Evolutionary conservation across 2,113 vertebrate genomes (phyloP).

Genomic region (Pseudolaguvia tuberculata): DNA sequence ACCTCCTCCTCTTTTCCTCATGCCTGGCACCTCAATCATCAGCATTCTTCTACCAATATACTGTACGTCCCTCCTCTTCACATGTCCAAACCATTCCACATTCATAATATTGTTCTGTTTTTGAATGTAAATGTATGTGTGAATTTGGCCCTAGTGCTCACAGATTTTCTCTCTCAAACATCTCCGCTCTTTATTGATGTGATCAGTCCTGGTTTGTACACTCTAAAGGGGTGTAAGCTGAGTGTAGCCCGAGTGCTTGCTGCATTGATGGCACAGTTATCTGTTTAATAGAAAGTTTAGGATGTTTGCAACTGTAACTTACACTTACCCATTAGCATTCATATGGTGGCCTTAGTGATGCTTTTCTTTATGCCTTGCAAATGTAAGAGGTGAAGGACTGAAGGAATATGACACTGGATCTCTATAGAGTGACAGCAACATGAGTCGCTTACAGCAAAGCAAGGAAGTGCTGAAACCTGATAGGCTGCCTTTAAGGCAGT

Average conservation of each 20-base stretch:
- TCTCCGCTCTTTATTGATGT: conserved; percentile 7
- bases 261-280: conserved; percentile 44
- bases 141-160: too few species aligned
- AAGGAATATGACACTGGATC: conserved; percentile 43
- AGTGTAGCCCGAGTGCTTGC: neutral
- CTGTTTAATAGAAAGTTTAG: conserved; percentile 42
- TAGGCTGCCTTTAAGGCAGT: conserved; percentile 39
- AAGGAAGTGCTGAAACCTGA: conserved; percentile 47
- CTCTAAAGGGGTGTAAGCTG: neutral
- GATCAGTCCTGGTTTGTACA: conserved; percentile 10
- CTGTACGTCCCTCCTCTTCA: too few species aligned
- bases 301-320: conserved; percentile 42
- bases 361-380: neutral
- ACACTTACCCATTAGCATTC: conserved; percentile 34
- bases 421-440: conserved; percentile 37
- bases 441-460: conserved; percentile 32
- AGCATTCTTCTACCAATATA: too few species aligned
- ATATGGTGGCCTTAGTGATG: neutral
- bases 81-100: too few species aligned
- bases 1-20: too few species aligned
- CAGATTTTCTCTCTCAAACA: conserved; percentile 7
- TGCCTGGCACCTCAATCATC: too few species aligned
- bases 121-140: too few species aligned
- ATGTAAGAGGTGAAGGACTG: conserved; percentile 25
- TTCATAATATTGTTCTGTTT: too few species aligned